phyloP scores from a whole-genome alignment of 1,140 invertebrate genomes.

The Drosophila melanogaster region Release_6_plus_ISO1_MT NT_037436.4:4800001-4800500 shows the following conservation, averaged over 20 bases:
- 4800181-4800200: constrained; percentile 66
- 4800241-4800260: constrained; percentile 55
- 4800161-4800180: constrained; percentile 16
- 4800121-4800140: constrained; percentile 6
- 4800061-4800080: constrained; percentile 80
- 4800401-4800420: constrained; percentile 56
- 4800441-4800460: constrained; percentile 74
- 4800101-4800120: constrained; percentile 67
- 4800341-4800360: constrained; percentile 19
- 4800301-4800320: constrained; percentile 3
- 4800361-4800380: constrained; percentile 8
- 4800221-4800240: constrained; percentile 37
- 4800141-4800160: constrained; percentile 1
- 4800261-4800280: constrained; percentile 54
- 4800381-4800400: constrained; percentile 59
- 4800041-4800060: constrained; percentile 71
- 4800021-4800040: constrained; percentile 73
- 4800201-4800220: constrained; percentile 22
- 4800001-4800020: constrained; percentile 74
- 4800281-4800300: constrained; percentile 33
- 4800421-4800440: constrained; percentile 78
- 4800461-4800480: constrained; percentile 75
- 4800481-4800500: constrained; percentile 9
- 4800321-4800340: constrained; percentile 65
- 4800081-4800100: constrained; percentile 82